Evolutionary conservation across 1,140 invertebrate species (phyloP), one percentile per base, ranked within the genome.

Genomic region (Eciton burchellii): DNA sequence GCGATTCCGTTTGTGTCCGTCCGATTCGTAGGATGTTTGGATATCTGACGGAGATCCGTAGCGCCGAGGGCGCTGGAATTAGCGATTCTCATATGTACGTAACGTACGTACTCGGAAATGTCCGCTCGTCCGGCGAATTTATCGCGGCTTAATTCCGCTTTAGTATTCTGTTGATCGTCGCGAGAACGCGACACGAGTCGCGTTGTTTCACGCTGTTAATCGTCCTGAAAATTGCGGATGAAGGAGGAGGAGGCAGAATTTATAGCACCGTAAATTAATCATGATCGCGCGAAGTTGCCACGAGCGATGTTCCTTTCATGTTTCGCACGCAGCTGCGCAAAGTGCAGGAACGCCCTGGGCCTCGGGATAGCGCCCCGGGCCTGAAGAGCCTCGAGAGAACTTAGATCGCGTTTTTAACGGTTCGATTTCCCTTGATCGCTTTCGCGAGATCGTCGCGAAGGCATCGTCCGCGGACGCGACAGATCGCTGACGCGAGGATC

Each of bases 361-460:
- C 43, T 57, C n/a, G 59, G 68, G 49, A 19, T 26, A 35, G 14
- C 41, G 52, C 45, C 35, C 56, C 16, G 29, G 62, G 24, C n/a
- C n/a, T n/a, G 56, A 68, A 56, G 26, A 43, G 19, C 11, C 52
- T 68, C 66, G 72, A 85, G 79, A 85, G 65, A 57, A 86, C 83
- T 76, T 71, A 87, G 81, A 86, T 86, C 84, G 66, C 70, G 41
- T 73, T 83, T 79, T 87, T 87, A 85, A 87, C 72, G 81, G 81
- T 41, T 54, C 35, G 47, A 16, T 54, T 87, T 77, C 59, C 83
- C 79, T 85, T 70, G 79, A 87, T 83, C 77, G 81, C 85, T 85
- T 83, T 79, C 70, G 83, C 85, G 79, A 66, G 79, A 85, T 87
- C 43, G 70, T 52, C 52, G 43, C 59, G 43, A 66, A 41, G 52